A percentile compares a stretch with the other conserved stretches of the same genome.
Evolutionary conservation across 2,888 invertebrate species (phyloP).

Genomic region (Eupithecia vulgata): DNA sequence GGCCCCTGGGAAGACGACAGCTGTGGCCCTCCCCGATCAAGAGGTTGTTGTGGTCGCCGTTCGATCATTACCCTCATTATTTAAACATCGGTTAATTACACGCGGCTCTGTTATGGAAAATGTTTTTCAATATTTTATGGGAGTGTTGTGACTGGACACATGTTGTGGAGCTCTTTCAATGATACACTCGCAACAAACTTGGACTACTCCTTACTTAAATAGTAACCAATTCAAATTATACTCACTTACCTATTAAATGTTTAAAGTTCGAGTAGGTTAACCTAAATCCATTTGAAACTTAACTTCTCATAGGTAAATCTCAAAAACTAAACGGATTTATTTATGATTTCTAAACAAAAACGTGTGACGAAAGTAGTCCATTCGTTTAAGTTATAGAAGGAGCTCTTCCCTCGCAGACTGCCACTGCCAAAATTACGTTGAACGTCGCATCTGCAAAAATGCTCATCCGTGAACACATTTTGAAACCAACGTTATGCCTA

Average conservation of each 20-base stretch:
- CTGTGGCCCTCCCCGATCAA: constrained; percentile 34
- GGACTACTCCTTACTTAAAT: background rate
- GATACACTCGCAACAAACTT: background rate
- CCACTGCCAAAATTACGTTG: background rate
- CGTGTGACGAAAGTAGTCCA: background rate
- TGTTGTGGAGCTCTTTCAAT: constrained; percentile 34
- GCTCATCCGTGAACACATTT: background rate
- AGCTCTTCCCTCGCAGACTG: background rate
- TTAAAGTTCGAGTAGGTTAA: too few relatives aligned
- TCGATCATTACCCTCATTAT: constrained; percentile 55
- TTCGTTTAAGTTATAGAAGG: background rate
- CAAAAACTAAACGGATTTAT: too few relatives aligned
- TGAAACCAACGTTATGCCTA: background rate
- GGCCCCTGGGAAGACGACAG: constrained; percentile 68
- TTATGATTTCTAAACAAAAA: too few relatives aligned
- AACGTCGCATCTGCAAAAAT: background rate
- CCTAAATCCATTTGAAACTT: too few relatives aligned
- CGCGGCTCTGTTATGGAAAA: constrained; percentile 37
- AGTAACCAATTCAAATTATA: too few relatives aligned
- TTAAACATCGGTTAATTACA: constrained; percentile 42
- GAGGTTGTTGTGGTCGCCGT: constrained; percentile 73
- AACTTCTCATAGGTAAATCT: too few relatives aligned
- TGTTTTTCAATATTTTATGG: constrained; percentile 37
- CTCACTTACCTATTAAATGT: too few relatives aligned
- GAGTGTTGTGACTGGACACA: constrained; percentile 40